A percentile compares a stretch with the other conserved stretches of the same genome.
Evolutionary conservation across 2,888 invertebrate species (phyloP).

Genomic region (Punctoribates punctum): DNA sequence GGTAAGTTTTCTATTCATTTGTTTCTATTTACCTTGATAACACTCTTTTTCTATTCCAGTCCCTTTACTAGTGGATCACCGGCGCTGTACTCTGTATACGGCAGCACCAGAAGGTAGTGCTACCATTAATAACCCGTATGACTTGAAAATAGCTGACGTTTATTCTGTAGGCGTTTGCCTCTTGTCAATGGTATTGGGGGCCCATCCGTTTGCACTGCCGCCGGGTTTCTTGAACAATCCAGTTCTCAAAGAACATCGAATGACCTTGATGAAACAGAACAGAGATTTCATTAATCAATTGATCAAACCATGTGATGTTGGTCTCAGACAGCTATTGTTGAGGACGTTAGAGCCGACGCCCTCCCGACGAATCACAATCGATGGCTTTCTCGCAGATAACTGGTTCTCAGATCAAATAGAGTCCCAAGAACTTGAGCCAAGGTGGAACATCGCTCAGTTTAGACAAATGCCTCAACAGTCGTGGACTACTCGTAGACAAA

Average conservation of each 20-base stretch:
- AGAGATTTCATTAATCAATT: neutral
- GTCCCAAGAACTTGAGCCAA: no score
- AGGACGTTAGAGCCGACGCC: neutral
- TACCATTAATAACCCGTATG: neutral
- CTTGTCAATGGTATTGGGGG: neutral
- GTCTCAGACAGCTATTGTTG: neutral
- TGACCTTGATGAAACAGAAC: neutral
- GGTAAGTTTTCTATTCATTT: no score
- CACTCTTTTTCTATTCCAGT: neutral
- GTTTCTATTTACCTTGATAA: no score
- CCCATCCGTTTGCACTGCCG: neutral
- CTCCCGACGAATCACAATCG: neutral
- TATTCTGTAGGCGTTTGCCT: neutral
- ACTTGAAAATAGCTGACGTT: neutral
- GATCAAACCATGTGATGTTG: neutral
- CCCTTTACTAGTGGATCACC: neutral
- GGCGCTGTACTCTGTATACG: neutral
- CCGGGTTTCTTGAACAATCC: no score
- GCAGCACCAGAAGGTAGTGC: neutral
- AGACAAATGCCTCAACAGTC: no score
- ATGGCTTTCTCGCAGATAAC: neutral
- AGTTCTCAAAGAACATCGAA: neutral
- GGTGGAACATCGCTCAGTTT: no score
- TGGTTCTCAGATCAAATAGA: neutral
- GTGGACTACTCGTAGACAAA: no score